phyloP scores from a whole-genome alignment of 53 echinoderm and acorn worm genomes.

The Arbacia lixula region DNA sequence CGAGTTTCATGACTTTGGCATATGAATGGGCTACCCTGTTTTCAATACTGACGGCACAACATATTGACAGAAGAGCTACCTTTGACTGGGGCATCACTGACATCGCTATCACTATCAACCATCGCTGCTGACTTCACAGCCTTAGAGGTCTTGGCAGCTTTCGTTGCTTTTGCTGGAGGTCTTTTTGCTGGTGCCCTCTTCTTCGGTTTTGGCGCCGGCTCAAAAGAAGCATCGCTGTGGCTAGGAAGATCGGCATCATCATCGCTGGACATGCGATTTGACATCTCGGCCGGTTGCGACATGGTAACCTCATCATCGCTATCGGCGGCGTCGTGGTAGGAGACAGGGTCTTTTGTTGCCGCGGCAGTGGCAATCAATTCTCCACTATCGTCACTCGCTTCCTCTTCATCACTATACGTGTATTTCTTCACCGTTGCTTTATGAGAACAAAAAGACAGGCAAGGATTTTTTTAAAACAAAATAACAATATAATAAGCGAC shows the following conservation, averaged over 20 bases:
- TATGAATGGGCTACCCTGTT: no score
- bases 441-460: no score
- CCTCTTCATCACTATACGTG: conserved; percentile 18
- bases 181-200: not conserved
- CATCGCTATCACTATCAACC: conserved; percentile 14
- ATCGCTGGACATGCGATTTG: not conserved
- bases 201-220: not conserved
- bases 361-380: conserved; percentile 14
- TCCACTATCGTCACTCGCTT: conserved; percentile 15
- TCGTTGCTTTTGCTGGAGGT: not conserved
- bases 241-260: not conserved
- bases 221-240: not conserved
- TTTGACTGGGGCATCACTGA: conserved; percentile 3
- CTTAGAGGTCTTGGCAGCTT: conserved; percentile 19
- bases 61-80: no score
- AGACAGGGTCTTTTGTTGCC: not conserved
- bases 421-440: not conserved
- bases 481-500: no score
- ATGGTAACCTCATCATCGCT: not conserved
- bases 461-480: no score
- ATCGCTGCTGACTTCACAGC: conserved; percentile 23
- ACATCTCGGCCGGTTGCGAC: conserved; percentile 1
- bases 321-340: conserved; percentile 24
- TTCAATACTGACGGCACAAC: no score
- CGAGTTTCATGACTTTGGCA: no score